Base-by-base conservation (phyloP, 2,113 vertebrate genomes). In the Sceloporus undulatus region DNA sequence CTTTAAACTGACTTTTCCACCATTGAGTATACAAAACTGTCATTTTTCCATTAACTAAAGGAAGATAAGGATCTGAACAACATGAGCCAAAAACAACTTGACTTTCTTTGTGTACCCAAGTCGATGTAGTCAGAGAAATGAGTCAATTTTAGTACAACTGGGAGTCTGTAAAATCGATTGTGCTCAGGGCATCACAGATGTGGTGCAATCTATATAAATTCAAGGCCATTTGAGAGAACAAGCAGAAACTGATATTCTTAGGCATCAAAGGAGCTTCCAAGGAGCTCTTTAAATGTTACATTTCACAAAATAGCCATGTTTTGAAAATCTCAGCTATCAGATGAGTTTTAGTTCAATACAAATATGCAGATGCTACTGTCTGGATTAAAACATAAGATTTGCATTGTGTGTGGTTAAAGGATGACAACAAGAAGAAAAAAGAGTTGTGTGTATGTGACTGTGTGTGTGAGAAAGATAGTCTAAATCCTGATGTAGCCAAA, bases 161-260 rank as follows among this genome's bases (percentile, higher is more conserved):
- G 23, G 38, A 87, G 27, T 81, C 66, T 88, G 77, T 79, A 80
- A 11, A 89, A 5, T 14, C 21, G 16, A 3, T 77, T 91, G 38
- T 88, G n/a, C 90, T 80, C 19, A 21, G 38, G 54, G 54, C 88
- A 62, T 74, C 65, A 74, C 76, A 90, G 84, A 38, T 90, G 68
- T 6, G 82, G 38, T 62, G 2, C 66, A 71, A 25, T 80, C 48
- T 80, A 34, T 23, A 80, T 42, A 56, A 48, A 9, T 73, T 71
- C 13, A 25, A 71, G 42, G 14, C 21, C 8, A 54, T 70, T 86
- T 86, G 62, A 80, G 27, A 66, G 9, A 34, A 38, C 79, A 14
- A 62, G 19, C 23, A 56, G 6, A 5, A 6, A 79, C 29, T 86
- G 42, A 29, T 62, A 21, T 70, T 70, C 14, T 70, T 34, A 25